Percentiles rank a stretch among this genome's conserved stretches.
Conservation (phyloP, 2,888 invertebrate genomes). For the Andrena flavipes region DNA sequence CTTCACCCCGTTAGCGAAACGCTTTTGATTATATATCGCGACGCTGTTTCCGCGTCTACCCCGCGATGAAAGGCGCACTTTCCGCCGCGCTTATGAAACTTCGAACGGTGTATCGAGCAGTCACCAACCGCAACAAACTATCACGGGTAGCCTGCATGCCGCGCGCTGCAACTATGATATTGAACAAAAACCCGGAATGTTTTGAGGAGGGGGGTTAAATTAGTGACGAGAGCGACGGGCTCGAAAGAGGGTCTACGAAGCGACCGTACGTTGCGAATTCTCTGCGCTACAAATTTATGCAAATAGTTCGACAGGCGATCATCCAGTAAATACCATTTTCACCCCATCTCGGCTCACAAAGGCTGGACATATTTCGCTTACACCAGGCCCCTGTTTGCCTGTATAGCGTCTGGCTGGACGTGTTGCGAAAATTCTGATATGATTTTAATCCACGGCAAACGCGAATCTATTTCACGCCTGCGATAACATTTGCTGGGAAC, state of each 20-base stretch:
- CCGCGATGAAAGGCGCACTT: neutral
- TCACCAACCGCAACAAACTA: neutral
- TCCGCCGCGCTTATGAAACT: constrained; percentile 3
- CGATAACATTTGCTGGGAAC: constrained; percentile 47
- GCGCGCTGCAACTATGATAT: constrained; percentile 13
- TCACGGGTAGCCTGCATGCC: constrained; percentile 10
- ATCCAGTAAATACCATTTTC: constrained; percentile 72
- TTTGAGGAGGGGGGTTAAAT: constrained; percentile 44
- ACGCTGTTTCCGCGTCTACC: neutral
- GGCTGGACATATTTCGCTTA: constrained; percentile 57
- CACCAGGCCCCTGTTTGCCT: neutral
- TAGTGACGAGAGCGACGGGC: constrained; percentile 41
- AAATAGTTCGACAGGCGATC: constrained; percentile 71
- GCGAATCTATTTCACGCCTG: constrained; percentile 45
- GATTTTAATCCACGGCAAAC: constrained; percentile 38
- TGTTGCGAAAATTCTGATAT: constrained; percentile 55
- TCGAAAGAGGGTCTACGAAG: constrained; percentile 28
- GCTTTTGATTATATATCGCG: neutral
- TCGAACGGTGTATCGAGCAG: neutral
- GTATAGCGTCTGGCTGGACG: constrained; percentile 12
- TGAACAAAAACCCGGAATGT: constrained; percentile 55
- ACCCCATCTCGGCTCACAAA: constrained; percentile 52
- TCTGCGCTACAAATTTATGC: constrained; percentile 57
- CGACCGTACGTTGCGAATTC: constrained; percentile 42
- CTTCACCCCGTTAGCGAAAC: neutral